phyloP scores from a whole-genome alignment of 1,140 invertebrate species.

The Gonatopus flavifemur region DNA sequence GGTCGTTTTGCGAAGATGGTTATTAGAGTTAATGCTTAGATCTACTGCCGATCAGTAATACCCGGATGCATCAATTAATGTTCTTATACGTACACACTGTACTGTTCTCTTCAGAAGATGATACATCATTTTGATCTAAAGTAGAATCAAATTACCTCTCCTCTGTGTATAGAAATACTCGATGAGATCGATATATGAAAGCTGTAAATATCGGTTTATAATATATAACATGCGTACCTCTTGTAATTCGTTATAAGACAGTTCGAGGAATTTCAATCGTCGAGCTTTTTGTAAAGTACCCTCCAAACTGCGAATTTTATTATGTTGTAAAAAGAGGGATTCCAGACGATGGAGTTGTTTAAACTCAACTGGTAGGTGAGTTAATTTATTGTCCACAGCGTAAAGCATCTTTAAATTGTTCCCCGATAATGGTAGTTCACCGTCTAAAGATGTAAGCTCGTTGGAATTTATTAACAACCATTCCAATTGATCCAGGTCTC shows the following conservation, averaged over 20 bases:
- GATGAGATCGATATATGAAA: too few species aligned
- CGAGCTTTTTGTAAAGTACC: constrained; percentile 69
- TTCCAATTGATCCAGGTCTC: constrained; percentile 68
- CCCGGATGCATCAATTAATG: too few species aligned
- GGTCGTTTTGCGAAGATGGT: too few species aligned
- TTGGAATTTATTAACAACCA: constrained; percentile 80
- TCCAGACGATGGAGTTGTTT: constrained; percentile 67
- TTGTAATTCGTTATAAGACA: constrained; percentile 74
- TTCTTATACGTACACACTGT: neutral
- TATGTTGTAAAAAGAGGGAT: constrained; percentile 70
- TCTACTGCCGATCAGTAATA: too few species aligned
- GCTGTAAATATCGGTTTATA: neutral
- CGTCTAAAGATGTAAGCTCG: constrained; percentile 70
- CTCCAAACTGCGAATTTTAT: constrained; percentile 69
- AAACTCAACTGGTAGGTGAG: constrained; percentile 69
- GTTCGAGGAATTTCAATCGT: constrained; percentile 65
- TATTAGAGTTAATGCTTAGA: too few species aligned
- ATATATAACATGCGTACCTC: too few species aligned
- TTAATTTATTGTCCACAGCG: constrained; percentile 70
- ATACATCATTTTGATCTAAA: too few species aligned
- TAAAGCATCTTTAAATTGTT: constrained; percentile 70
- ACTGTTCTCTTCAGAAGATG: too few species aligned
- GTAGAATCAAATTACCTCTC: too few species aligned
- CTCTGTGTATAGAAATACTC: too few species aligned
- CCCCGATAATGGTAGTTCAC: constrained; percentile 68